Percentiles rank a stretch among this genome's conserved stretches.
These are phyloP conservation scores for Ophthalmolycus amberensis DNA, from an alignment of 2,113 vertebrate genomes.

Conservation along the genomic window DNA sequence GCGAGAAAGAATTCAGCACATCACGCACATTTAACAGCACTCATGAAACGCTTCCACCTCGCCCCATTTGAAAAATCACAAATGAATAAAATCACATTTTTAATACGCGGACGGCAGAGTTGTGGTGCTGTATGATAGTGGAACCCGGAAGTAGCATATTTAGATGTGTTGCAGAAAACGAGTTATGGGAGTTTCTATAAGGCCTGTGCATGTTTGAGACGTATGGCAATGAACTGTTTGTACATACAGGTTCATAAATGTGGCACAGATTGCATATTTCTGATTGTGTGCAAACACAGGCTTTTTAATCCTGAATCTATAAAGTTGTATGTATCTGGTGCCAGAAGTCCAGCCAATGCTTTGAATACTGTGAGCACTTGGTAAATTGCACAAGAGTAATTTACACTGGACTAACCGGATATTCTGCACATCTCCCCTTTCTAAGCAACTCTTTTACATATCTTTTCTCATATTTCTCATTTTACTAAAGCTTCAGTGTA, in stretches of 20 bases:
- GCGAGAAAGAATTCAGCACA: background rate
- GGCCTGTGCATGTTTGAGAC: background rate
- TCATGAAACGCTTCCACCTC: background rate
- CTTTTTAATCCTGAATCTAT: constrained; percentile 24
- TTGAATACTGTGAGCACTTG: constrained; percentile 47
- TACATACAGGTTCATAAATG: constrained; percentile 22
- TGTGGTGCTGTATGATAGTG: background rate
- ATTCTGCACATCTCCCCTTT: constrained; percentile 54
- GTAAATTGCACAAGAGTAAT: constrained; percentile 55
- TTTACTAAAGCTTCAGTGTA: constrained; percentile 52
- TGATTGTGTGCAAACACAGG: constrained; percentile 15
- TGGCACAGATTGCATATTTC: constrained; percentile 8
- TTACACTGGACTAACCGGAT: constrained; percentile 53
- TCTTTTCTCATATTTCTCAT: constrained; percentile 52
- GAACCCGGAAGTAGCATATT: background rate
- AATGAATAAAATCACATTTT: background rate
- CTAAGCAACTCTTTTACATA: constrained; percentile 50
- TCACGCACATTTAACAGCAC: background rate
- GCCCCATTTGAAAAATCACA: background rate
- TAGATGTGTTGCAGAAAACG: background rate
- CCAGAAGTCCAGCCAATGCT: constrained; percentile 24
- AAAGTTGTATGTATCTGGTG: constrained; percentile 36
- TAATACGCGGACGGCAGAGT: background rate
- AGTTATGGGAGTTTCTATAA: background rate
- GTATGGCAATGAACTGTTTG: constrained; percentile 4